These are phyloP conservation scores for Centruroides sculpturatus DNA, from an alignment of 1,140 invertebrate species.

Conservation along the genomic window DNA sequence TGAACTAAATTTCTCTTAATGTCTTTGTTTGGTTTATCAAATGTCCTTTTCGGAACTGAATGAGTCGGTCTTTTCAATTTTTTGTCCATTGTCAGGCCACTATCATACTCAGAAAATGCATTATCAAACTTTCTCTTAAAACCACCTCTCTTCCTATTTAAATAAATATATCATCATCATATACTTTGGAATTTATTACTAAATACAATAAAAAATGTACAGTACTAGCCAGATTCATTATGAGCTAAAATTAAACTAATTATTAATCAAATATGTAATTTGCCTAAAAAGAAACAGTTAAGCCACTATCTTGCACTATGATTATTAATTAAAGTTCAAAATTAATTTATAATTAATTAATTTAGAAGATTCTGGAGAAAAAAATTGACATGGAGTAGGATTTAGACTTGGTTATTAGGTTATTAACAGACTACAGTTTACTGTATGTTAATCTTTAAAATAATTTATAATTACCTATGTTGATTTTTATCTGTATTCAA, in stretches of 20 bases:
- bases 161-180: background rate
- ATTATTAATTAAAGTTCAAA: background rate
- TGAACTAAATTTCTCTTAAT: no score
- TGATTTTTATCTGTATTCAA: background rate
- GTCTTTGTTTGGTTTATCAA: no score
- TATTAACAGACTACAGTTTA: background rate
- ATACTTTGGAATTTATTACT: no score
- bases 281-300: no score
- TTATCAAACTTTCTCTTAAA: background rate
- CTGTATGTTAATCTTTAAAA: background rate
- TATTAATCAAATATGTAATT: no score
- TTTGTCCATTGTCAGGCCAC: conserved; percentile 5
- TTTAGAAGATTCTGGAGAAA: no score
- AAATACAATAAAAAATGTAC: no score
- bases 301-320: background rate
- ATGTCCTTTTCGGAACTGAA: background rate
- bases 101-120: conserved; percentile 14
- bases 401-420: background rate
- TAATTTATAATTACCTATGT: background rate
- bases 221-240: no score
- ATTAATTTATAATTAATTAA: no score
- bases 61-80: background rate
- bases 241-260: no score
- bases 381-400: no score
- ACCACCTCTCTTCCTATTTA: background rate